These are phyloP conservation scores for Tenthredo mesomela DNA, from an alignment of 2,888 invertebrate genomes.

Conservation along the genomic window DNA sequence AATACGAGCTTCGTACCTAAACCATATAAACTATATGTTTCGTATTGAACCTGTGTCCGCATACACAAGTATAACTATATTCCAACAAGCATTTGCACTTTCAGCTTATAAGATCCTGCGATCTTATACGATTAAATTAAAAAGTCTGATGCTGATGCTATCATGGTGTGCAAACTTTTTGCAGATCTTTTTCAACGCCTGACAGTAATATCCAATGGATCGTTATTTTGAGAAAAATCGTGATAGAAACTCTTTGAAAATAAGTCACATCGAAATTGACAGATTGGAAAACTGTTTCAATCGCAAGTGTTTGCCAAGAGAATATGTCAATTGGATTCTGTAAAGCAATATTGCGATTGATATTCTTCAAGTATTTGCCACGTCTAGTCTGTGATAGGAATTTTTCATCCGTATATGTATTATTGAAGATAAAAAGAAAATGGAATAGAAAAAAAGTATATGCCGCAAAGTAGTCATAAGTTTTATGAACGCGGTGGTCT, in stretches of 20 bases:
- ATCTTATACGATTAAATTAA: background rate
- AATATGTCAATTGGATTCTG: background rate
- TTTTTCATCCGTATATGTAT: background rate
- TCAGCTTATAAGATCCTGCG: background rate
- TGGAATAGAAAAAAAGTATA: constrained; percentile 27
- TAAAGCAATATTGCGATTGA: background rate
- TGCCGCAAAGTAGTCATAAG: constrained; percentile 1
- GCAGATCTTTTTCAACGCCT: background rate
- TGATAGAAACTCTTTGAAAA: background rate
- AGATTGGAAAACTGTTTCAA: background rate
- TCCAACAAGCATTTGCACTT: background rate
- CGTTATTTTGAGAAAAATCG: background rate
- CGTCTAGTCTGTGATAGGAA: background rate
- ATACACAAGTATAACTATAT: background rate
- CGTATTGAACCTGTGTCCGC: no score
- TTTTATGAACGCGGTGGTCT: background rate
- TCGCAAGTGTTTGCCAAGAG: background rate
- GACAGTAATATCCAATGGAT: background rate
- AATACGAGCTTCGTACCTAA: background rate
- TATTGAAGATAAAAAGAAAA: background rate
- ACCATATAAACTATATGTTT: no score
- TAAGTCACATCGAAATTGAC: background rate
- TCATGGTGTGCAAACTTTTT: background rate
- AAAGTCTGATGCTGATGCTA: background rate
- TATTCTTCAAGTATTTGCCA: background rate